Evolutionary conservation across 2,888 invertebrate species (phyloP), one percentile per base, ranked within the genome.

Genomic region (Anticlea derivata): DNA sequence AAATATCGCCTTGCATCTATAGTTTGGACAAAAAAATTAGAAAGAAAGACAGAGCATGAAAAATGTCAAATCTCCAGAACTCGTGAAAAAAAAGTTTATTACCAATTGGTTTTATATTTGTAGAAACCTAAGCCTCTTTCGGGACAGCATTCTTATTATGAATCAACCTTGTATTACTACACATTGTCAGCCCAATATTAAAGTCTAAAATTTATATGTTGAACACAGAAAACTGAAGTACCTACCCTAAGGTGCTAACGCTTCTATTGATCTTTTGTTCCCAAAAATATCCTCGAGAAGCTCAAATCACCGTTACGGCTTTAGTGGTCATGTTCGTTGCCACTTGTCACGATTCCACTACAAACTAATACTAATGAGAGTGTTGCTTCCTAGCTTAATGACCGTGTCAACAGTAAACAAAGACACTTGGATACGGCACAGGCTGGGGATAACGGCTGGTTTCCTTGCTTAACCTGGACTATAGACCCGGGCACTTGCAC

Each of bases 301-400:
- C 40, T 49, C 35, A 46, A 61, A 58, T 60, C 45, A 61, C 61
- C 62, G 63, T 63, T 66, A 63, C 61, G 49, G 56, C 58, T 61
- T 60, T 61, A 65, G 63, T 37, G 47, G 30, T 40, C 45, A 37
- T 60, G 59, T 50, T 52, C 49, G 50, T 41, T 40, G 55, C 49
- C 57, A 57, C 50, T 54, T 65, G 68, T 71, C 68, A 69, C 68
- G 68, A 69, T 66, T 61, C 50, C 60, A 63, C 64, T 62, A 60
- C 60, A 63, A 64, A 63, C 66, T 66, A 69, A 72, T 66, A 67
- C 70, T 74, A 74, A 76, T 73, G 75, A 74, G 68, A 62, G 61
- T 68, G 59, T 64, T 53, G 65, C 66, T 70, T 65, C 68, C 61
- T 55, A 43, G 56, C 61, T 61, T 73, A 76, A 76, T 68, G 70